phyloP scores from a whole-genome alignment of 2,113 vertebrate species.

The Clarias batrachus region DNA sequence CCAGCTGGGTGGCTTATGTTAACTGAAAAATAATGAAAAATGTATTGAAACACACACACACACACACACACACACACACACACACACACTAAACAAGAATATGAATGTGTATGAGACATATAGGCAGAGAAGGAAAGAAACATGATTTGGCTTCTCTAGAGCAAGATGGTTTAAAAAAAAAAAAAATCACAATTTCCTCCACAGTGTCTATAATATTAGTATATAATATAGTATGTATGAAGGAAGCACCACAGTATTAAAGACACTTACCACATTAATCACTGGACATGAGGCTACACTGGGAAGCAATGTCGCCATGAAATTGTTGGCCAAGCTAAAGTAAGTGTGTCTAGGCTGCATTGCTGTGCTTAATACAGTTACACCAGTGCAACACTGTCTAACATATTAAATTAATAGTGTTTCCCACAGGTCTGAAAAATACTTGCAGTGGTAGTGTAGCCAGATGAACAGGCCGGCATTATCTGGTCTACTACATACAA shows the following conservation, averaged over 20 bases:
- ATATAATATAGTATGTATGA: constrained; percentile 32
- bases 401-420: neutral
- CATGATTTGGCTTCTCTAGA: constrained; percentile 53
- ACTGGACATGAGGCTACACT: constrained; percentile 21
- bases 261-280: constrained; percentile 36
- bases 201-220: neutral
- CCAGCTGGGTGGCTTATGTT: constrained; percentile 67
- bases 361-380: neutral
- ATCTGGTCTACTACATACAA: too few relatives aligned
- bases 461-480: too few relatives aligned
- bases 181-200: constrained; percentile 55
- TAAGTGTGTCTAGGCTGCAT: neutral
- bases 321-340: neutral
- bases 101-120: constrained; percentile 28
- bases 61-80: constrained; percentile 28
- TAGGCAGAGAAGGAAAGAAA: constrained; percentile 32
- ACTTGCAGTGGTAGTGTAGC: too few relatives aligned
- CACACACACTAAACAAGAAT: constrained; percentile 31
- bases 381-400: neutral
- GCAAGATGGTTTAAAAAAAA: constrained; percentile 53
- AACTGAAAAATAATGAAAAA: constrained; percentile 71
- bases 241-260: constrained; percentile 28
- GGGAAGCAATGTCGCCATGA: neutral
- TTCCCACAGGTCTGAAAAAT: too few relatives aligned
- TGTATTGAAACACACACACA: constrained; percentile 55